Evolutionary conservation across 2,888 invertebrate genomes (phyloP).

Genomic region (Philaethria dido): DNA sequence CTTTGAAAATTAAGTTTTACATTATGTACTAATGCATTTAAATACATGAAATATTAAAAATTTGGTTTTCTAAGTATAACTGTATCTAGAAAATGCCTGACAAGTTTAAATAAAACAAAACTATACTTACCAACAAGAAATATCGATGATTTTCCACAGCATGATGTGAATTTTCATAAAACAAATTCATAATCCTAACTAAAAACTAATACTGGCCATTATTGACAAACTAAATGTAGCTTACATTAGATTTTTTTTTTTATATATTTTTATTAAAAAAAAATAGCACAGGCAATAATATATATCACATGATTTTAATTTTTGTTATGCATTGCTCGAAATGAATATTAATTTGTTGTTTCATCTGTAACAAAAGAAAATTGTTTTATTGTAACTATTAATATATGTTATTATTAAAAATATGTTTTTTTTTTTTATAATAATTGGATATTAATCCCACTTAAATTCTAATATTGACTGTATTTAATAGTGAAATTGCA

Average conservation of each 20-base stretch:
- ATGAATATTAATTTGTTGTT: not conserved
- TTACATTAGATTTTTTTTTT: slow-evolving; percentile 27
- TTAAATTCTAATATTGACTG: too few species aligned
- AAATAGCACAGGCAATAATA: not conserved
- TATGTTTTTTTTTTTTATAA: not conserved
- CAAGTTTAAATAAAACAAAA: not conserved
- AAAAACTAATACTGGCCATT: slow-evolving; percentile 62
- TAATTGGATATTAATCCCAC: not conserved
- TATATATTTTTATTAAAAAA: not conserved
- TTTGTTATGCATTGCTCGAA: not conserved
- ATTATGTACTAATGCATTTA: too few species aligned
- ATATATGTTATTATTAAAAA: not conserved
- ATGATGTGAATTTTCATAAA: slow-evolving; percentile 25
- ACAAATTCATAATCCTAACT: slow-evolving; percentile 35
- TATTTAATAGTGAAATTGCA: too few species aligned
- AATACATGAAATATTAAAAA: too few species aligned
- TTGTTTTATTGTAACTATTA: not conserved
- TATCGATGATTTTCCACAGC: slow-evolving; percentile 21
- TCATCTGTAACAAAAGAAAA: slow-evolving; percentile 38
- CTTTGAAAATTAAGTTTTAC: too few species aligned
- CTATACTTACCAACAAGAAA: slow-evolving; percentile 41
- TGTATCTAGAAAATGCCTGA: too few species aligned
- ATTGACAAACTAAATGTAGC: slow-evolving; percentile 20
- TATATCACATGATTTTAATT: slow-evolving; percentile 17
- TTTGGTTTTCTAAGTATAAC: too few species aligned